Evolutionary conservation across 2,888 invertebrate species (phyloP), one percentile per base, ranked within the genome.

Genomic region (Xanthia togata): DNA sequence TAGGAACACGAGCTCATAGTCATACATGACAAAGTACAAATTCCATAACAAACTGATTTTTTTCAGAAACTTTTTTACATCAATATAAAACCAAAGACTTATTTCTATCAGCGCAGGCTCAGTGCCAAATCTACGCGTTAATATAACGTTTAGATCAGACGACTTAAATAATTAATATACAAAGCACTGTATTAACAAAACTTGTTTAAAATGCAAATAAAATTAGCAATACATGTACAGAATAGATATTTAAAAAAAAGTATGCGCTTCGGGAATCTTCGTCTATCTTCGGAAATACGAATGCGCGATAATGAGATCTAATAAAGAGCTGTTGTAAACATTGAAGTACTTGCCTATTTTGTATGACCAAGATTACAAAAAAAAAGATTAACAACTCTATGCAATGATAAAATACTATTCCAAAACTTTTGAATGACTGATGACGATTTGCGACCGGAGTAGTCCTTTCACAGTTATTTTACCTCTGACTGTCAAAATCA

Each of bases 141-240:
- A 38, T 69, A 60, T 41, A 31, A 70, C 70, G 65, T 14, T 64
- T 65, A 26, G 41, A 70, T 31, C 6, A 35, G 47, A 67, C 3
- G 4, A 68, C 17, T 68, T 9, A 5, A 11, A 35, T 60, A 26
- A 53, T 38, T 38, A 59, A 69, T 57, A 68, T n/a, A 1, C 14
- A 38, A 38, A 35, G 35, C 62, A 20, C 23, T 14, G 23, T 12
- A 8, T 31, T 17, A 31, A 8, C 26, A 59, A 31, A 60, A 60
- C 20, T 59, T 31, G 31, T 35, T 20, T 17, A 63, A 63, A 38
- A 38, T n/a, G 11, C 5, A 41, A 41, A 9, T 41, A 17, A n/a
- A 38, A 38, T 38, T 38, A 63, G n/a, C 9, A 63, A 38, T 38
- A 63, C n/a, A 41, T 64, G 64, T 64, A 64, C 41, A 62, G 23